Evolutionary conservation across 2,113 vertebrate genomes (phyloP).

Genomic region (Motacilla tschutschensis): DNA sequence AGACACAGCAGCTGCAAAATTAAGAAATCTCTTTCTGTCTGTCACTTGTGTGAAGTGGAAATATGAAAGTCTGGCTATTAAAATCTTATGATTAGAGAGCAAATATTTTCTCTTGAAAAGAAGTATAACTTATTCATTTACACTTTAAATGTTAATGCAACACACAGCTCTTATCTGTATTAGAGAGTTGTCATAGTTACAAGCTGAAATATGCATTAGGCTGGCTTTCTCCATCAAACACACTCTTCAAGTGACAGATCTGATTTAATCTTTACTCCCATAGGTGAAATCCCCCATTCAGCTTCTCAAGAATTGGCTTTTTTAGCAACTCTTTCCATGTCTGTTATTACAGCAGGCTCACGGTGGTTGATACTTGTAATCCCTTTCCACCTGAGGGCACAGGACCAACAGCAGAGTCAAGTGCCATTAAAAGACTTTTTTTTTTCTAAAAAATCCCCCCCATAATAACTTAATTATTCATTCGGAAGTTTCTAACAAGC

Average conservation of each 20-base stretch:
- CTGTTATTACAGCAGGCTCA: not conserved
- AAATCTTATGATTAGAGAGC: constrained; percentile 27
- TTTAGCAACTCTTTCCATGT: not conserved
- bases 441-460: accelerated
- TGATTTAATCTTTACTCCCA: constrained; percentile 22
- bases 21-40: not conserved
- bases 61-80: not conserved
- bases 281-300: not conserved
- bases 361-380: not conserved
- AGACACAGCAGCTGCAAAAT: not conserved
- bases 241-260: not conserved
- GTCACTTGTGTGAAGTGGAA: not conserved
- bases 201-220: not conserved
- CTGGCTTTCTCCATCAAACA: not conserved
- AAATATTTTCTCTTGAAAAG: constrained; percentile 36
- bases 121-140: constrained; percentile 26
- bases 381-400: not conserved
- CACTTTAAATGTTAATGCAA: constrained; percentile 23
- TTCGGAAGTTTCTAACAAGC: not conserved
- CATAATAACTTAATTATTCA: not conserved
- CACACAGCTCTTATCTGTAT: not conserved
- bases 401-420: not conserved
- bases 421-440: not conserved
- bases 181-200: constrained; percentile 32
- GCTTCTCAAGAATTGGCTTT: not conserved